A percentile compares a stretch with the other conserved stretches of the same genome.
Conservation (phyloP, 2,113 vertebrate genomes). For the Ia io region DNA sequence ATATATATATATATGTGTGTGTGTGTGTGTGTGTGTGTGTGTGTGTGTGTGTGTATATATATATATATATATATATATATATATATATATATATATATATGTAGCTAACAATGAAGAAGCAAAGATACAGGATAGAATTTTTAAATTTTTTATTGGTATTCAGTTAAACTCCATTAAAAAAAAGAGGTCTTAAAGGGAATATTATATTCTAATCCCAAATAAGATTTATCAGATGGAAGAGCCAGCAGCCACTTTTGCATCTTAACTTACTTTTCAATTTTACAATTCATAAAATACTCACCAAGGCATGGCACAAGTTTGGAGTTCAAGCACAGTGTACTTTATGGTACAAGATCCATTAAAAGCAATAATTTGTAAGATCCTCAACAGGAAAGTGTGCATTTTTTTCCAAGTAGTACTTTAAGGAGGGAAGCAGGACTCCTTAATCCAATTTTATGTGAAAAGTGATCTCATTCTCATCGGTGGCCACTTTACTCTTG, state of each 20-base stretch:
- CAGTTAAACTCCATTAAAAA: slow-evolving; percentile 52
- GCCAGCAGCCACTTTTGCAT: slow-evolving; percentile 24
- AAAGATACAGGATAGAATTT: slow-evolving; percentile 11
- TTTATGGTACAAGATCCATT: slow-evolving; percentile 50
- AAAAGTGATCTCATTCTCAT: background rate
- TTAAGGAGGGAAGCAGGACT: slow-evolving; percentile 1
- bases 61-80: too few species aligned
- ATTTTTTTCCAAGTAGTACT: slow-evolving; percentile 15
- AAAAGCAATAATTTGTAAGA: slow-evolving; percentile 10
- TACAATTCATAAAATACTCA: slow-evolving; percentile 65
- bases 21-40: too few species aligned
- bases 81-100: background rate
- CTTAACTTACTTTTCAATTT: slow-evolving; percentile 61
- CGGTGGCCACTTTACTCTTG: background rate
- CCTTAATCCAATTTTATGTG: slow-evolving; percentile 35
- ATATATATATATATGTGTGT: too few species aligned
- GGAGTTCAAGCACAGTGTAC: background rate
- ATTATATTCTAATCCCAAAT: background rate
- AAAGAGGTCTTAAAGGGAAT: slow-evolving; percentile 35
- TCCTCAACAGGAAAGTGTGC: background rate
- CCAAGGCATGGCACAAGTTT: slow-evolving; percentile 31
- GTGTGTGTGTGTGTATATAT: too few species aligned
- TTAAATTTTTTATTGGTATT: slow-evolving; percentile 32
- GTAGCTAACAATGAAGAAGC: slow-evolving; percentile 28
- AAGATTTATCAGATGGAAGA: slow-evolving; percentile 61